Percentiles rank a stretch among this genome's conserved stretches.
Evolutionary conservation across 2,888 invertebrate genomes (phyloP).

Genomic region (Volucella zonaria): DNA sequence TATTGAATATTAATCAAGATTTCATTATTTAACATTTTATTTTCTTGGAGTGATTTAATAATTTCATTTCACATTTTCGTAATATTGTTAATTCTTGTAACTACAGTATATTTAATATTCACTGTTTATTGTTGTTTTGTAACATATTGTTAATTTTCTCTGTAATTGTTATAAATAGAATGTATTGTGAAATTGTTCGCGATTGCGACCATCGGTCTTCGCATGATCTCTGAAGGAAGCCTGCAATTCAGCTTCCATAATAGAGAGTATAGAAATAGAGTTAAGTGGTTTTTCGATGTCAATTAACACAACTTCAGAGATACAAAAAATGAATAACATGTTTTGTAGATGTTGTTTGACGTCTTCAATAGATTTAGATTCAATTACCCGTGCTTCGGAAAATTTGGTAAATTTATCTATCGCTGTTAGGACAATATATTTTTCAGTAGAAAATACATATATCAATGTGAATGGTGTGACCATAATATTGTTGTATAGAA

Average conservation of each 20-base stretch:
- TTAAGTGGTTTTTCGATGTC: slow-evolving; percentile 54
- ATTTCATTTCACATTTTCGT: slow-evolving; percentile 37
- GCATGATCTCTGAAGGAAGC: slow-evolving; percentile 33
- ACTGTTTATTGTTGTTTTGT: slow-evolving; percentile 20
- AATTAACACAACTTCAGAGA: slow-evolving; percentile 28
- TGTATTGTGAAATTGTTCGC: too few species aligned
- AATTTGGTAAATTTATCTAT: slow-evolving; percentile 59
- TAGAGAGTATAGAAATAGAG: slow-evolving; percentile 37
- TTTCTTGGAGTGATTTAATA: background rate
- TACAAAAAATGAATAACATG: slow-evolving; percentile 32
- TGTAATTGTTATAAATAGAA: slow-evolving; percentile 44
- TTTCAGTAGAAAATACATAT: slow-evolving; percentile 58
- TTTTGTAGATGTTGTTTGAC: slow-evolving; percentile 27
- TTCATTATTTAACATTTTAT: too few species aligned
- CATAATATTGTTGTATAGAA: slow-evolving; percentile 58
- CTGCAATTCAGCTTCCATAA: slow-evolving; percentile 37
- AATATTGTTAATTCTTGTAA: slow-evolving; percentile 28
- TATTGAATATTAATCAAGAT: too few species aligned
- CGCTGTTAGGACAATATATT: slow-evolving; percentile 44
- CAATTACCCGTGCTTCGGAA: slow-evolving; percentile 12
- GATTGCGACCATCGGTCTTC: slow-evolving; percentile 42
- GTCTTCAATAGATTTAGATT: slow-evolving; percentile 33
- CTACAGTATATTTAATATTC: slow-evolving; percentile 17
- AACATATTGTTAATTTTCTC: slow-evolving; percentile 41
- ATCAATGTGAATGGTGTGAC: slow-evolving; percentile 55